A percentile compares a stretch with the other conserved stretches of the same genome.
These are phyloP conservation scores for Amblyjoppa proteus DNA, from an alignment of 2,888 invertebrate species.

Conservation along the genomic window DNA sequence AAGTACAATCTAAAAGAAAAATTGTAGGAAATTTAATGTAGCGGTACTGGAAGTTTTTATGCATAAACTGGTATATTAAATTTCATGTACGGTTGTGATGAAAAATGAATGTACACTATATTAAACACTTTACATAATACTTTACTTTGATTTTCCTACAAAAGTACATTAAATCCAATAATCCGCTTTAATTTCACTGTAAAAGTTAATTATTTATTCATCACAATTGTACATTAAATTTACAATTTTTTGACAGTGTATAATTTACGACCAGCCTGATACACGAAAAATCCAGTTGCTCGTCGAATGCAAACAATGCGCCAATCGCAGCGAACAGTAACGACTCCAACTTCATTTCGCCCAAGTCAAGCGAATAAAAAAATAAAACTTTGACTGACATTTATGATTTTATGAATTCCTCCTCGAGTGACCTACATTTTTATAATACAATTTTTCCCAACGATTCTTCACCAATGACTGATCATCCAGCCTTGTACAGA, in stretches of 20 bases:
- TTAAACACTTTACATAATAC: too few relatives aligned
- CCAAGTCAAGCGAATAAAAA: background rate
- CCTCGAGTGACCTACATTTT: conserved; percentile 4
- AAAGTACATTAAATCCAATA: too few relatives aligned
- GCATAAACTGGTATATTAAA: too few relatives aligned
- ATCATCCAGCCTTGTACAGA: background rate
- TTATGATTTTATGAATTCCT: background rate
- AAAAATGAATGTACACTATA: too few relatives aligned
- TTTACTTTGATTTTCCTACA: too few relatives aligned
- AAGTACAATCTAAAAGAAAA: background rate
- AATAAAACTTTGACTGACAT: background rate
- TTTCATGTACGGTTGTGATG: too few relatives aligned
- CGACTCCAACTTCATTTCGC: background rate
- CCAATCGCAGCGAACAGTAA: background rate
- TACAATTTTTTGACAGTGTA: too few relatives aligned
- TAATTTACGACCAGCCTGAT: background rate
- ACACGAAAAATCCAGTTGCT: background rate
- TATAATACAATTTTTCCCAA: background rate
- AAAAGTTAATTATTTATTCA: too few relatives aligned
- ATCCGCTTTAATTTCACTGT: too few relatives aligned
- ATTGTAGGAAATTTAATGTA: too few relatives aligned
- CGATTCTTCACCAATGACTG: background rate
- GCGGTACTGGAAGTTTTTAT: too few relatives aligned
- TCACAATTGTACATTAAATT: too few relatives aligned
- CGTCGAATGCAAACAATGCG: background rate